These are phyloP conservation scores for Oedothorax gibbosus DNA, from an alignment of 1,140 invertebrate genomes.

Conservation along the genomic window DNA sequence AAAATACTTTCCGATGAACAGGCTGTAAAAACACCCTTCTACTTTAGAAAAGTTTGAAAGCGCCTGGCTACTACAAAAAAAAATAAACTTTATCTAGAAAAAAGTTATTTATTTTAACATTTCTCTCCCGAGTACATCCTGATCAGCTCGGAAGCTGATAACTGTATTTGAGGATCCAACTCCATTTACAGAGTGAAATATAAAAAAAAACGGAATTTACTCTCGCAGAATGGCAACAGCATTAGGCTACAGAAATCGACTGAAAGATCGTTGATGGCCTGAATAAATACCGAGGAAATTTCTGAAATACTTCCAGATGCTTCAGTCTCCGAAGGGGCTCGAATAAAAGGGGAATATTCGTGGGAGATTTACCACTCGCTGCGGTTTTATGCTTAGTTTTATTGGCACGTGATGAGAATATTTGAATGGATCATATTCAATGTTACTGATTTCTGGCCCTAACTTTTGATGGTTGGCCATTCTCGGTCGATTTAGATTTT, in stretches of 20 bases:
- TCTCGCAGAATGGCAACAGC: neutral
- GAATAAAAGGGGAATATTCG: neutral
- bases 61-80: neutral
- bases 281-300: constrained; percentile 5
- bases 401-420: no score
- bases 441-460: no score
- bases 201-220: neutral
- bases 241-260: constrained; percentile 11
- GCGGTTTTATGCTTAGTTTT: no score
- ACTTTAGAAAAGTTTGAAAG: neutral
- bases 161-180: neutral
- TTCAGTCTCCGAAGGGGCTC: neutral
- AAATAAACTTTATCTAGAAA: neutral
- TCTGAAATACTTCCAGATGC: neutral
- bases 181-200: no score
- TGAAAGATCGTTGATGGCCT: neutral
- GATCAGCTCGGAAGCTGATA: constrained; percentile 4
- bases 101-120: neutral
- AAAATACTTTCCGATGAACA: neutral
- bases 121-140: neutral
- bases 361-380: no score
- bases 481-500: no score
- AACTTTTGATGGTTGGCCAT: no score
- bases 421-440: no score
- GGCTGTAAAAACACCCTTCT: neutral